Conservation (phyloP, 2,888 invertebrate genomes). For the Anorthoa munda region DNA sequence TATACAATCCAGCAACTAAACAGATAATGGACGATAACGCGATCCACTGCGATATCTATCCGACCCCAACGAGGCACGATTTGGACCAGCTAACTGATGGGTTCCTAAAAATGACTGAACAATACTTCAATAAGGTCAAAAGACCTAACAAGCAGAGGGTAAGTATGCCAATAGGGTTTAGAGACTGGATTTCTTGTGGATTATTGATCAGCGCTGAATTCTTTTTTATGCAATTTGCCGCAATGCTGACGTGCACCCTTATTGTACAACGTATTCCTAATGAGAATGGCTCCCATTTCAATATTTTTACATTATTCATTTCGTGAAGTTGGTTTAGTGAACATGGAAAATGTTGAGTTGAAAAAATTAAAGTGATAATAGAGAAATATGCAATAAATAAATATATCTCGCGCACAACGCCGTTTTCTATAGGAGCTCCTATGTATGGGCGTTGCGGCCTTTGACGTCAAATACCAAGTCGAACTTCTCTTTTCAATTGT, state of each 20-base stretch:
- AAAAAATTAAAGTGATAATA: not conserved
- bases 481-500: too few relatives aligned
- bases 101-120: constrained; percentile 96
- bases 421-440: too few relatives aligned
- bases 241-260: not conserved
- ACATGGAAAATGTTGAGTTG: not conserved
- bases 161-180: constrained; percentile 80
- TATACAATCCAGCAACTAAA: constrained; percentile 95
- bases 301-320: not conserved
- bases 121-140: constrained; percentile 97
- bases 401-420: too few relatives aligned
- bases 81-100: constrained; percentile 93
- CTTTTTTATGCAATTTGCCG: not conserved
- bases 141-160: constrained; percentile 95
- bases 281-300: not conserved
- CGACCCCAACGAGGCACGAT: constrained; percentile 91
- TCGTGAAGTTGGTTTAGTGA: not conserved
- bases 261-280: not conserved
- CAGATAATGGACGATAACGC: constrained; percentile 94
- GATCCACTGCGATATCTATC: constrained; percentile 96
- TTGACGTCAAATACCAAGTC: too few relatives aligned
- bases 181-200: constrained; percentile 33
- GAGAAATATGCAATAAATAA: too few relatives aligned
- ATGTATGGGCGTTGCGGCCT: too few relatives aligned
- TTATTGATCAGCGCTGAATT: constrained; percentile 46